Conservation (phyloP, 2,113 vertebrate species). For the Oostethus manadensis region DNA sequence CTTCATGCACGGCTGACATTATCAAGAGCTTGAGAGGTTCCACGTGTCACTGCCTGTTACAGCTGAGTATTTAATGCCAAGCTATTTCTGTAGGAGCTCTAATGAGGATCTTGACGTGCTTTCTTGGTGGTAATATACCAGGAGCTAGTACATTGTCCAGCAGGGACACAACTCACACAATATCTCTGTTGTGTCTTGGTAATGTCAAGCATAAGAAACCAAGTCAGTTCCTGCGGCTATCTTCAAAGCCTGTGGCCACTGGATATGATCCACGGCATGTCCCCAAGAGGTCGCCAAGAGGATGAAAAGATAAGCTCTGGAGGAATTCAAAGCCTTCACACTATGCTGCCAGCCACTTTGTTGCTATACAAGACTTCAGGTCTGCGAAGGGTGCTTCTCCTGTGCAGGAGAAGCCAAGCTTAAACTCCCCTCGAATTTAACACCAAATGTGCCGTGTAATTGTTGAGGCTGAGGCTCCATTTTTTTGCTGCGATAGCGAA, state of each 20-base stretch:
- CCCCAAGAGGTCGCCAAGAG: conserved; percentile 48
- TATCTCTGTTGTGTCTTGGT: conserved; percentile 14
- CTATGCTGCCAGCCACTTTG: conserved; percentile 23
- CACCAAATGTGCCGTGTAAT: conserved; percentile 10
- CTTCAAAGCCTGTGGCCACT: conserved; percentile 40
- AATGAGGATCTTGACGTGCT: conserved; percentile 45
- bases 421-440: conserved; percentile 16
- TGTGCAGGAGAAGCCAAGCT: conserved; percentile 9
- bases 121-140: conserved; percentile 36
- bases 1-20: conserved; percentile 1
- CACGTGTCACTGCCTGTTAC: conserved; percentile 8
- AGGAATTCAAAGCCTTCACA: conserved; percentile 52
- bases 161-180: conserved; percentile 12
- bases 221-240: conserved; percentile 38
- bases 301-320: conserved; percentile 51
- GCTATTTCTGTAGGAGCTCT: conserved; percentile 49
- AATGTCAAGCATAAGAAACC: conserved; percentile 21
- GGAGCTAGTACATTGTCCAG: conserved; percentile 9
- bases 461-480: neutral
- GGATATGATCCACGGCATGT: conserved; percentile 39
- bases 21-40: conserved; percentile 24
- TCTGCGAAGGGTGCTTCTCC: conserved; percentile 25
- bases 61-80: conserved; percentile 32
- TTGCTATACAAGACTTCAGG: conserved; percentile 29
- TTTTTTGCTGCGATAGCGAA: neutral